These are phyloP conservation scores for Podarcis raffonei DNA, from an alignment of 2,113 vertebrate genomes.

Conservation along the genomic window DNA sequence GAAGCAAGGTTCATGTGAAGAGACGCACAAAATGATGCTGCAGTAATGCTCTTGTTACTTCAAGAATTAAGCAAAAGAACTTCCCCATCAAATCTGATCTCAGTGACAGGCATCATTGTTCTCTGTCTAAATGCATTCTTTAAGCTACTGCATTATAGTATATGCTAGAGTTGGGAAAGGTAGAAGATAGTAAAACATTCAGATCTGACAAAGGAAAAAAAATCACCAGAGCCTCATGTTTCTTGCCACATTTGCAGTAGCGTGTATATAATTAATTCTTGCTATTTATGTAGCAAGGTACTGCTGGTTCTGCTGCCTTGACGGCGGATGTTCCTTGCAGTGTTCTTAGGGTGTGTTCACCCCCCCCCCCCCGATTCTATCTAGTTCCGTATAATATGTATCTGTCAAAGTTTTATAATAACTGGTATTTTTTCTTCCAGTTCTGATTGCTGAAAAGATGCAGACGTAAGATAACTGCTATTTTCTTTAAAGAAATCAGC, in stretches of 20 bases:
- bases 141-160: neutral
- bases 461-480: neutral
- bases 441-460: neutral
- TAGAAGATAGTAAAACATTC: neutral
- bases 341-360: neutral
- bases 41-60: neutral
- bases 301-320: neutral
- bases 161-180: neutral
- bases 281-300: neutral
- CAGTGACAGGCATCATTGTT: neutral
- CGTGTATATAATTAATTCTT: neutral
- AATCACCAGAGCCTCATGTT: neutral
- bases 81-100: neutral
- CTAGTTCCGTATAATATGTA: neutral
- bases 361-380: neutral
- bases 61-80: neutral
- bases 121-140: neutral
- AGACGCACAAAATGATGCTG: neutral
- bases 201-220: neutral
- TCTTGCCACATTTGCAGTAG: neutral
- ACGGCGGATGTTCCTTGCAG: neutral
- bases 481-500: neutral
- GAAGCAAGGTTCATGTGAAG: neutral
- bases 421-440: neutral
- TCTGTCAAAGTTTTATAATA: neutral